These are phyloP conservation scores for Aplidium turbinatum DNA, from an alignment of 23 tunicate genomes.

Conservation along the genomic window DNA sequence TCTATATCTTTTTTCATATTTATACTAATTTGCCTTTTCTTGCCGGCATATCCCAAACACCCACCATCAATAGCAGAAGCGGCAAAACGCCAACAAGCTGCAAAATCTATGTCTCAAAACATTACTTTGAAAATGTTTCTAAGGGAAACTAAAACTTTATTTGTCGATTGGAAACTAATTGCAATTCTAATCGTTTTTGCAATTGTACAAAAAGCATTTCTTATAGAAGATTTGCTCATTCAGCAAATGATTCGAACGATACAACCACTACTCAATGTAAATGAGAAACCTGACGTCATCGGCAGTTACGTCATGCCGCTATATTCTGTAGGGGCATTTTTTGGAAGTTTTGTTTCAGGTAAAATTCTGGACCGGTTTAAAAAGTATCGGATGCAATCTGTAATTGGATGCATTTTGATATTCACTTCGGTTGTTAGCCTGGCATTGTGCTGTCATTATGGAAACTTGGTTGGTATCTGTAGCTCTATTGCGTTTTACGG, in stretches of 20 bases:
- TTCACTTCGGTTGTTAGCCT: not conserved
- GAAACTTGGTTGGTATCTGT: not conserved
- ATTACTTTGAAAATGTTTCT: not conserved
- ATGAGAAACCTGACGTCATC: not conserved
- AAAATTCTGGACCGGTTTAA: not conserved
- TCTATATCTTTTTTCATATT: conserved; percentile 3
- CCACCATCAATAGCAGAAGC: not conserved
- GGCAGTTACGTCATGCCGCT: not conserved
- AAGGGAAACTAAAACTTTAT: not conserved
- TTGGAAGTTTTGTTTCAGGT: conserved; percentile 14
- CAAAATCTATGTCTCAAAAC: not conserved
- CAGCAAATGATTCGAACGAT: not conserved
- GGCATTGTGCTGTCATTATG: not conserved
- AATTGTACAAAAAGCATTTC: not conserved
- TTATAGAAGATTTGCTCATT: not conserved
- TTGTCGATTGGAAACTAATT: not conserved
- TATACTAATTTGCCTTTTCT: not conserved
- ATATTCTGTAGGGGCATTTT: not conserved
- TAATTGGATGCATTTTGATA: not conserved
- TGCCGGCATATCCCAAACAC: not conserved
- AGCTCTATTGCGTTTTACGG: not conserved
- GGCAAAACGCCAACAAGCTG: not conserved
- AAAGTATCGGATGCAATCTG: not conserved
- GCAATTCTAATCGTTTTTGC: not conserved
- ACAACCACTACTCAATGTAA: not conserved